These are phyloP conservation scores for Stylophora pistillata DNA, from an alignment of 64 coral and sea anemone species.

Conservation along the genomic window DNA sequence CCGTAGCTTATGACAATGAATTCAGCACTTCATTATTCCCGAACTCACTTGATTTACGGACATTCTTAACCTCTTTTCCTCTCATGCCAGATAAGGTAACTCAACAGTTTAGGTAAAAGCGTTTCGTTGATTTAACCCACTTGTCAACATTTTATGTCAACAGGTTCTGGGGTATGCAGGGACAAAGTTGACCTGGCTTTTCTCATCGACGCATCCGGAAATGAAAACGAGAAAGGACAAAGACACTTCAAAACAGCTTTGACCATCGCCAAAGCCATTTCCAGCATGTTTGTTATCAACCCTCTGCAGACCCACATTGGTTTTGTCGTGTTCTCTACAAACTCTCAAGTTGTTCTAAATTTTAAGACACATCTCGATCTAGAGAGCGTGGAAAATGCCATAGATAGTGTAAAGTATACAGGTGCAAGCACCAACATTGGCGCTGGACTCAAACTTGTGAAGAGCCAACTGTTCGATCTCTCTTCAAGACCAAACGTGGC, in stretches of 20 bases:
- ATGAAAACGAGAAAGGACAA: slow-evolving; percentile 35
- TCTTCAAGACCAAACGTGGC: slow-evolving; percentile 4
- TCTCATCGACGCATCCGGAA: slow-evolving; percentile 70
- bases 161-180: slow-evolving; percentile 21
- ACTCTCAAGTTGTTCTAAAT: not conserved
- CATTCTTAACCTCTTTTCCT: no score
- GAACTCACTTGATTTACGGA: no score
- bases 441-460: not conserved
- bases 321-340: slow-evolving; percentile 54
- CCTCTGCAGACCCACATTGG: slow-evolving; percentile 49
- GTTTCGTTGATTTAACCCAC: no score
- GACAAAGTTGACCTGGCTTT: slow-evolving; percentile 64
- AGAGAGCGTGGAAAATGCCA: slow-evolving; percentile 40
- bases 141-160: not conserved
- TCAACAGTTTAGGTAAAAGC: no score
- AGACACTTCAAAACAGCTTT: slow-evolving; percentile 62
- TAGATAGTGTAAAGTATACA: slow-evolving; percentile 20
- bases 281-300: slow-evolving; percentile 31
- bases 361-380: slow-evolving; percentile 59
- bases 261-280: slow-evolving; percentile 60
- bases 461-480: slow-evolving; percentile 16
- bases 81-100: no score
- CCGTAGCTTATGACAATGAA: no score
- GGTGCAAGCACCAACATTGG: not conserved
- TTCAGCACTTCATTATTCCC: no score